Evolutionary conservation across 2,113 vertebrate species (phyloP), one percentile per base, ranked within the genome.

Genomic region (Acrocephalus kingi): DNA sequence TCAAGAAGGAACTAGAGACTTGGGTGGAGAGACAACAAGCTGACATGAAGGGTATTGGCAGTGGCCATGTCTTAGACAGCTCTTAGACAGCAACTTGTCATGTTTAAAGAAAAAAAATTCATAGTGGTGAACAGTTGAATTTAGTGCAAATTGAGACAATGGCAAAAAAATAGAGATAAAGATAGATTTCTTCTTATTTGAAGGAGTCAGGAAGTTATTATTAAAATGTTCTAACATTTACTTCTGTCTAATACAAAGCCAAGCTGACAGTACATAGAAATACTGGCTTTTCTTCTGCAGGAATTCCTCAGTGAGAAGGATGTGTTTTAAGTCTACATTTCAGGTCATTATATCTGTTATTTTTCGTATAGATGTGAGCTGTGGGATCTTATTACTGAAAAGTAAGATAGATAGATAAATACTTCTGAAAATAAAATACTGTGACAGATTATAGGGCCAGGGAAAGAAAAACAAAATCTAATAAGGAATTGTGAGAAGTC

Each of bases 351-450:
- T 71, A 37, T 6, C 11, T 75, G 46, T 46, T 68, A 30, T 78
- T 84, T 84, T 82, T 92, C 49, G 59, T 54, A 79, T 8, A 82
- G 17, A 88, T 85, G n/a, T 79, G 75, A 94, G 61, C 62, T 94
- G 66, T 90, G 83, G 79, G 75, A 83, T 67, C 52, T 83, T 90
- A 79, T 83, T 88, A 88, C 52, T 79, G 83, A 85, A 79, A 85
- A 83, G 25, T 62, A 88, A 75, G 37, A 79, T 33, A 81, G 69
- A 82, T 45, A 87, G 64, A 31, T 78, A 88, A 94, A 88, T 69
- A 54, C 4, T 79, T 82, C 56, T 75, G 62, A 79, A 35, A 82
- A 71, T 85, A 85, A 90, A 92, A 31, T 71, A 78, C 28, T 62
- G 22, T 84, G 66, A 85, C 55, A 92, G 12, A 85, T 85, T 78